A percentile compares a stretch with the other conserved stretches of the same genome.
Evolutionary conservation across 2,888 invertebrate species (phyloP).

Genomic region (Tenthredo scrophulariae): DNA sequence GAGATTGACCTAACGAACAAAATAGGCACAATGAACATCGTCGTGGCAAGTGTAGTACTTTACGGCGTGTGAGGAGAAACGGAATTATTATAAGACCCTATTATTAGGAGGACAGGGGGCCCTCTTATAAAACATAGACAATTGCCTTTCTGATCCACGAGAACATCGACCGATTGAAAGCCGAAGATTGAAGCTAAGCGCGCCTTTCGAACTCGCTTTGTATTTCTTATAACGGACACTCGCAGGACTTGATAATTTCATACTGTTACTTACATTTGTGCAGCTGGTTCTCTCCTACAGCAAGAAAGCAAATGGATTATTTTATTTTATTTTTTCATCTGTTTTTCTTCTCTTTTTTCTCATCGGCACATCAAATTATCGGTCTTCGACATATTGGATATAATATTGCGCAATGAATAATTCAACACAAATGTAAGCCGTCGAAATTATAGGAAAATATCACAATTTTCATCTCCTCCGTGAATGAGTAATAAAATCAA

Average conservation of each 20-base stretch:
- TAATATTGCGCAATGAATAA: background rate
- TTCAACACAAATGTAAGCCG: background rate
- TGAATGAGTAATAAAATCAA: background rate
- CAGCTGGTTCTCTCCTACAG: background rate
- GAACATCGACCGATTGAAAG: conserved; percentile 46
- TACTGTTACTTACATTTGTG: background rate
- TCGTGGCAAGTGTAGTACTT: conserved; percentile 18
- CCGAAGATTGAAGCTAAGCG: conserved; percentile 15
- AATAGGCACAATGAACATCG: conserved; percentile 1
- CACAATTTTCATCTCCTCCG: background rate
- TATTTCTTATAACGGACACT: conserved; percentile 20
- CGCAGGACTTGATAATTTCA: background rate
- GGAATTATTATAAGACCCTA: conserved; percentile 28
- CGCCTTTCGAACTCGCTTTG: conserved; percentile 44
- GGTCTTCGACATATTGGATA: background rate
- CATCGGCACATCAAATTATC: background rate
- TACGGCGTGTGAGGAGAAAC: conserved; percentile 11
- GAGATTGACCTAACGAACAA: conserved; percentile 34
- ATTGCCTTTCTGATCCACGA: conserved; percentile 30
- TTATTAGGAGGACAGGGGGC: conserved; percentile 21
- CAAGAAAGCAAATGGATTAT: background rate
- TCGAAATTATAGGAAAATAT: background rate
- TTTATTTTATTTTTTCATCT: background rate
- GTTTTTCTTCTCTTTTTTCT: background rate
- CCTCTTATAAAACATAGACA: conserved; percentile 28